Percentiles rank a stretch among this genome's conserved stretches.
Evolutionary conservation across 2,797 vertebrate genomes (phyloP).

Genomic region (Hybognathus amarus): DNA sequence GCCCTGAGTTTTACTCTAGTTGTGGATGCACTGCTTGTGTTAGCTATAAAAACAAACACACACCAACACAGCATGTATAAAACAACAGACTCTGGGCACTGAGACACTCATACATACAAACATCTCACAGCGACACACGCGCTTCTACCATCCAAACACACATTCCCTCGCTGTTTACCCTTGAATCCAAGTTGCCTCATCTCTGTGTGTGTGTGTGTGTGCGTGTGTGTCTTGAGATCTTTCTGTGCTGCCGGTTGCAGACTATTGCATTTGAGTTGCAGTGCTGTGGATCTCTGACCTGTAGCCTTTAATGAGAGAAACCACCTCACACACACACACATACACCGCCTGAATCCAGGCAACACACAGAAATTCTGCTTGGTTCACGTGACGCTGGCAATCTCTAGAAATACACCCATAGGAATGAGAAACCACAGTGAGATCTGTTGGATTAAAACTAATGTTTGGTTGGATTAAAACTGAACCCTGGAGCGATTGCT

Average conservation of each 20-base stretch:
- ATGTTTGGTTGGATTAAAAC: too few relatives aligned
- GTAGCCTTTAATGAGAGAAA: conserved; percentile 43
- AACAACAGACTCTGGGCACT: conserved; percentile 24
- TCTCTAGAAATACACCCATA: conserved; percentile 18
- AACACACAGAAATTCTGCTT: too few relatives aligned
- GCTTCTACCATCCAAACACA: conserved; percentile 22
- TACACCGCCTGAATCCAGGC: too few relatives aligned
- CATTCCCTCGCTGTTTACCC: conserved; percentile 37
- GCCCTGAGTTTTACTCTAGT: background rate
- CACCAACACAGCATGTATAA: conserved; percentile 3
- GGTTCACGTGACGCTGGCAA: background rate
- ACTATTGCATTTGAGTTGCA: conserved; percentile 52
- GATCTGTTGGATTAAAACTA: background rate
- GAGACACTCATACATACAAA: conserved; percentile 40
- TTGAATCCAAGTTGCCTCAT: conserved; percentile 52
- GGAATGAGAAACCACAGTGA: conserved; percentile 4
- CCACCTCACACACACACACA: too few relatives aligned
- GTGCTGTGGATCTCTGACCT: conserved; percentile 30
- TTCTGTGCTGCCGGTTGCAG: conserved; percentile 37
- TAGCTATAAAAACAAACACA: conserved; percentile 13
- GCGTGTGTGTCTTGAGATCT: conserved; percentile 20
- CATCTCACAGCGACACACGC: conserved; percentile 15
- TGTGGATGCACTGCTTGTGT: conserved; percentile 5
- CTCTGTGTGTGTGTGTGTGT: conserved; percentile 11
- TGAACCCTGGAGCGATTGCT: too few relatives aligned